phyloP scores from a whole-genome alignment of 2,888 invertebrate species.

The Phytoseiulus persimilis region DNA sequence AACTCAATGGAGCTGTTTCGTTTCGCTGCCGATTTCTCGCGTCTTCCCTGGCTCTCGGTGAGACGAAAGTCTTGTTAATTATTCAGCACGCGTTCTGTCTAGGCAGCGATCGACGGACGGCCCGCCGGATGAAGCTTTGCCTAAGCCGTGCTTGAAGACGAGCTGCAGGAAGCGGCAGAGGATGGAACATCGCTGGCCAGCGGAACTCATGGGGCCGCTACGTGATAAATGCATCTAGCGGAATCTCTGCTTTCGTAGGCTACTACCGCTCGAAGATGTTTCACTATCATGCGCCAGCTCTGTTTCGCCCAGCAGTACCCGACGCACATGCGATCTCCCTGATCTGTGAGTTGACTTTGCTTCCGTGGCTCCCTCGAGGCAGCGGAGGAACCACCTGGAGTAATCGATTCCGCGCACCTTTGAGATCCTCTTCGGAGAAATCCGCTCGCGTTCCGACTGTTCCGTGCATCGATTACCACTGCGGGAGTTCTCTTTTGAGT shows the following conservation, averaged over 20 bases:
- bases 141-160: neutral
- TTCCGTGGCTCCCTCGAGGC: neutral
- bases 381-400: too few relatives aligned
- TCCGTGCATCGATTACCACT: neutral
- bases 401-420: neutral
- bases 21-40: neutral
- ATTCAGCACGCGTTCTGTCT: neutral
- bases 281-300: neutral
- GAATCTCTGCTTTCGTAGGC: neutral
- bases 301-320: neutral
- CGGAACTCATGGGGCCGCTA: neutral
- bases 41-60: neutral
- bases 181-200: neutral
- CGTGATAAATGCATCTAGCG: neutral
- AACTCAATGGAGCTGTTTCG: neutral
- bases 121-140: neutral
- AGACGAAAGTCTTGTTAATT: neutral
- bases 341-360: neutral
- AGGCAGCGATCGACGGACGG: neutral
- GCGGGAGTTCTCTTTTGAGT: neutral
- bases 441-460: neutral
- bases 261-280: neutral
- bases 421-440: neutral
- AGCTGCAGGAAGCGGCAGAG: neutral
- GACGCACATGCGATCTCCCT: neutral